Evolutionary conservation across 2,797 vertebrate species (phyloP), one percentile per base, ranked within the genome.

Genomic region (Petrocephalus sullivani): DNA sequence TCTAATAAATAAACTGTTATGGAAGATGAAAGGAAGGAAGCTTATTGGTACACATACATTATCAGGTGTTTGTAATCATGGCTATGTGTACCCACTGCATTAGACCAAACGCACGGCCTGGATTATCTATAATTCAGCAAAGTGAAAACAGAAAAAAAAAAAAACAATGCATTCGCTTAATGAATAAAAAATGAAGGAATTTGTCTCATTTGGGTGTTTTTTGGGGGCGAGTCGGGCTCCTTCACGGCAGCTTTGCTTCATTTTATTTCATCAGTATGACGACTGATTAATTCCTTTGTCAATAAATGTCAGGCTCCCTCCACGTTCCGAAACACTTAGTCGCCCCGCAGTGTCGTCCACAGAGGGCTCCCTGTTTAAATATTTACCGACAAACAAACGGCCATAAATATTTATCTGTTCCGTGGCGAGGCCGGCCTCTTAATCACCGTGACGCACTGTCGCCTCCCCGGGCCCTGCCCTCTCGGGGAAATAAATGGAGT

Each of bases 321-420:
- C 75, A 49, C 75, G 75, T 81, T 81, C 41, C 75, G 2, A 81
- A 81, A 81, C 75, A 81, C 75, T 81, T 81, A 81, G 37, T 81
- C 37, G 16, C 41, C 19, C 19, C 75, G 46, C 41, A 37, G 41
- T 81, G 75, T 81, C 75, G 19, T 81, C 75, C 75, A 0, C 75
- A 81, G 41, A n/a, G 75, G 14, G 75, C 41, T 81, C 41, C 19
- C 8, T 49, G 75, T 49, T 81, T 81, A 81, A 81, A 81, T 81
- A 81, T 81, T 81, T 81, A 81, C 75, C 75, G 19, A 81, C 75
- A 81, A 81, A 81, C 75, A 81, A 81, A 49, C 19, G 75, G 16
- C 41, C 75, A 81, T 81, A 81, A 81, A 81, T 81, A 81, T 81
- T 81, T 81, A 81, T 81, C 75, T 81, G 75, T 81, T 81, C 75